These are phyloP conservation scores for Epistrophella euchroma DNA, from an alignment of 2,888 invertebrate genomes.

Conservation along the genomic window DNA sequence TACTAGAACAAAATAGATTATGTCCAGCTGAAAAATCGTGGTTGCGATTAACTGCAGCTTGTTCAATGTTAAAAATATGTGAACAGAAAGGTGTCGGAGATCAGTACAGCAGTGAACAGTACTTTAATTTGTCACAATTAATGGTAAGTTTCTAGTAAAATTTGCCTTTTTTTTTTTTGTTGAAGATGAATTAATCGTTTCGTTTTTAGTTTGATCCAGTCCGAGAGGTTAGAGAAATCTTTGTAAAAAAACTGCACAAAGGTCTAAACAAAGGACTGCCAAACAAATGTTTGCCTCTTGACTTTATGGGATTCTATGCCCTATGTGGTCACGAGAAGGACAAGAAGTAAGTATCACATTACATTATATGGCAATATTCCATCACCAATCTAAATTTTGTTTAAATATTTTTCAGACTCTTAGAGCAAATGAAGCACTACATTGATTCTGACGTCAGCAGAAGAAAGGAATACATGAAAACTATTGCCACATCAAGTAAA, in stretches of 20 bases:
- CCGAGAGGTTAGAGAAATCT: conserved; percentile 93
- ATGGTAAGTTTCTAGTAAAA: conserved; percentile 88
- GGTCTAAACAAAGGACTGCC: conserved; percentile 92
- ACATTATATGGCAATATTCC: not conserved
- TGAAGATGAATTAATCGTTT: not conserved
- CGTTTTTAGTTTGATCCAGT: conserved; percentile 88
- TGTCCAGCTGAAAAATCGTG: conserved; percentile 96
- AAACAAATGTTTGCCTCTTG: conserved; percentile 95
- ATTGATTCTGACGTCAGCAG: conserved; percentile 95
- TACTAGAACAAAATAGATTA: conserved; percentile 89
- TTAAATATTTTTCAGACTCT: conserved; percentile 78
- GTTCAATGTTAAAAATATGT: conserved; percentile 98
- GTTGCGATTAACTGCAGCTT: conserved; percentile 95
- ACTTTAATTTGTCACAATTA: conserved; percentile 95
- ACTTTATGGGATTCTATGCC: conserved; percentile 98
- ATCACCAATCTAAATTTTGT: not conserved
- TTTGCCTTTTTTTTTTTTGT: not conserved
- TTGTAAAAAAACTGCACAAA: conserved; percentile 96
- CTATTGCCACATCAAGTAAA: conserved; percentile 87
- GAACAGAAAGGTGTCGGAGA: conserved; percentile 98
- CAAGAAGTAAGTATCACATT: conserved; percentile 85
- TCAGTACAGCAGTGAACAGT: conserved; percentile 97
- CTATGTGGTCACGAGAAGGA: conserved; percentile 95
- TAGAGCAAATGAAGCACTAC: conserved; percentile 88
- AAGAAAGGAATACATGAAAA: conserved; percentile 95